Percentiles rank a stretch among this genome's conserved stretches.
Evolutionary conservation across 2,888 invertebrate species (phyloP).

Genomic region (Therioaphis trifolii): DNA sequence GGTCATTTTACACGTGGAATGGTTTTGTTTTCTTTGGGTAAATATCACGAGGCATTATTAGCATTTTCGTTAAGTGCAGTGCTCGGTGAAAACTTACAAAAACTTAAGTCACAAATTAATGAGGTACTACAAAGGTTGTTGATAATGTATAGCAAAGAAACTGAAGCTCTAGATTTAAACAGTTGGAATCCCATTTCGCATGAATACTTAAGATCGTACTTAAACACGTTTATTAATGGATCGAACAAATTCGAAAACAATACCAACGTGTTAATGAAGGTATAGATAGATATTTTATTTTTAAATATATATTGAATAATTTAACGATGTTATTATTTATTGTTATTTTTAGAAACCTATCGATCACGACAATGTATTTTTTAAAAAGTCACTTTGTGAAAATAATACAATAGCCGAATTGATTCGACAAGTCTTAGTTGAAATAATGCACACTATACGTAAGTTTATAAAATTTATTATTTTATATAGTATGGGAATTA

Average conservation of each 20-base stretch:
- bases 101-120: conserved; percentile 41
- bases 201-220: conserved; percentile 30
- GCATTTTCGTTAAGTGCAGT: conserved; percentile 73
- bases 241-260: conserved; percentile 24
- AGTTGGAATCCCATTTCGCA: conserved; percentile 39
- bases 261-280: background rate
- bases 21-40: conserved; percentile 71
- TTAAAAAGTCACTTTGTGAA: conserved; percentile 6
- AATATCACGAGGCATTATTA: conserved; percentile 73
- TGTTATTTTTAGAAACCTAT: conserved; percentile 3
- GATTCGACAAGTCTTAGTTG: conserved; percentile 34
- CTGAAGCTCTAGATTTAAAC: conserved; percentile 18
- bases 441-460: conserved; percentile 46
- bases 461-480: conserved; percentile 13
- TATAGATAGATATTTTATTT: background rate
- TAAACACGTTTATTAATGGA: conserved; percentile 42
- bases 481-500: no score
- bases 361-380: conserved; percentile 1
- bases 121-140: conserved; percentile 51
- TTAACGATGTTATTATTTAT: background rate
- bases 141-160: conserved; percentile 29
- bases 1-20: conserved; percentile 73
- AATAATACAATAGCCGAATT: conserved; percentile 30
- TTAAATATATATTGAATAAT: background rate
- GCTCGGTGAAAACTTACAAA: conserved; percentile 69